Evolutionary conservation across 1,140 invertebrate genomes (phyloP).

Genomic region (Caenorhabditis brenneri): DNA sequence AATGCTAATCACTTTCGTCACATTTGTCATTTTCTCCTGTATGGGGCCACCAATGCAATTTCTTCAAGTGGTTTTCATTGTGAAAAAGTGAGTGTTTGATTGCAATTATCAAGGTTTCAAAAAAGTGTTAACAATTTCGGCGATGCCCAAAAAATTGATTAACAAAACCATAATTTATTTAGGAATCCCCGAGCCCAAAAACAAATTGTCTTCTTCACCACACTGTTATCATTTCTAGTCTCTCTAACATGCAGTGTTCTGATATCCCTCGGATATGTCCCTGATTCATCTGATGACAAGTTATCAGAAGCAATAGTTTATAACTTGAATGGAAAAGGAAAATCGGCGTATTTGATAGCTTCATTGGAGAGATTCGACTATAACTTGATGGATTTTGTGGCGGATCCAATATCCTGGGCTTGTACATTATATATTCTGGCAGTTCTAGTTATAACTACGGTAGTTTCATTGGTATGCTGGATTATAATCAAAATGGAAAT

Average conservation of each 20-base stretch:
- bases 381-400: not conserved
- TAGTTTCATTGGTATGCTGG: not conserved
- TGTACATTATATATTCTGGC: not conserved
- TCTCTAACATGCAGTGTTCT: not conserved
- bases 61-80: not conserved
- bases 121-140: not conserved
- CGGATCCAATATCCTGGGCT: not conserved
- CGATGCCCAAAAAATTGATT: too few species aligned
- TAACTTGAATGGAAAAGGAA: not conserved
- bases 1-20: not conserved
- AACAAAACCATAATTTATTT: not conserved
- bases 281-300: not conserved
- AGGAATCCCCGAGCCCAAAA: not conserved
- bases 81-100: conserved; percentile 9
- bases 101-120: not conserved
- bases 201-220: not conserved
- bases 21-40: conserved; percentile 22
- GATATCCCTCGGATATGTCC: not conserved
- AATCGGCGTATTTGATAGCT: not conserved
- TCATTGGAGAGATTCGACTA: not conserved
- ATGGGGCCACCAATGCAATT: conserved; percentile 4
- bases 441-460: not conserved
- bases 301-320: not conserved
- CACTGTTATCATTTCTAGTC: not conserved
- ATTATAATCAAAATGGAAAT: not conserved